These are phyloP conservation scores for Stegodyphus dumicola DNA, from an alignment of 1,140 invertebrate genomes.

Conservation along the genomic window DNA sequence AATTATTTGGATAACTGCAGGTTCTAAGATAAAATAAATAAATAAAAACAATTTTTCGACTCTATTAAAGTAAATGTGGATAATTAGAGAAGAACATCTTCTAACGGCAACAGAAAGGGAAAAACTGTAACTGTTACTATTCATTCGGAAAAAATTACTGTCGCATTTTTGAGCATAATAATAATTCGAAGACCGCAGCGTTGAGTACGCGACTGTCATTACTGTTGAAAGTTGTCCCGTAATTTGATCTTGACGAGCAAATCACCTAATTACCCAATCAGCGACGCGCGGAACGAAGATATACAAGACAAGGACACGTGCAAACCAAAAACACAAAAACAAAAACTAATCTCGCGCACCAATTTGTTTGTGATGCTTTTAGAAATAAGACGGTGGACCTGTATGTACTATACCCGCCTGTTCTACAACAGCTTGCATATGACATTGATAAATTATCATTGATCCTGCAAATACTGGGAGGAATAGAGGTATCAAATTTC, in stretches of 20 bases:
- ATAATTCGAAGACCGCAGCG: too few species aligned
- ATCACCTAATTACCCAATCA: constrained; percentile 57
- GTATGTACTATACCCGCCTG: not conserved
- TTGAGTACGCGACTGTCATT: too few species aligned
- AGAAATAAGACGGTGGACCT: not conserved
- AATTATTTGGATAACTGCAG: too few species aligned
- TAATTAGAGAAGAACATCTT: too few species aligned
- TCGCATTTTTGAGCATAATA: too few species aligned
- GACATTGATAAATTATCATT: constrained; percentile 58
- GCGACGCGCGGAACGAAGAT: constrained; percentile 8
- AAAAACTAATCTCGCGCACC: constrained; percentile 37
- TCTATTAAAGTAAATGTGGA: too few species aligned
- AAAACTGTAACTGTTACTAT: too few species aligned
- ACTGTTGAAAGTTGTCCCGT: constrained; percentile 15
- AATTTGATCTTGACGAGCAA: constrained; percentile 53
- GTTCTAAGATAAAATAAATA: too few species aligned
- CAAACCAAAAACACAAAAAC: constrained; percentile 7
- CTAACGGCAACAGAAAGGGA: too few species aligned
- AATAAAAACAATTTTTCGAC: too few species aligned
- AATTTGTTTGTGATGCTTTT: constrained; percentile 55
- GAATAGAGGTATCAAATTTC: constrained; percentile 5
- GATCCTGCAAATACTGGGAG: constrained; percentile 10
- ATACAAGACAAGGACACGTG: constrained; percentile 33
- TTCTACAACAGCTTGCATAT: constrained; percentile 58
- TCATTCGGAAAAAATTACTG: too few species aligned